Evolutionary conservation across 2,888 invertebrate species (phyloP).

Genomic region (Eudemis profundana): DNA sequence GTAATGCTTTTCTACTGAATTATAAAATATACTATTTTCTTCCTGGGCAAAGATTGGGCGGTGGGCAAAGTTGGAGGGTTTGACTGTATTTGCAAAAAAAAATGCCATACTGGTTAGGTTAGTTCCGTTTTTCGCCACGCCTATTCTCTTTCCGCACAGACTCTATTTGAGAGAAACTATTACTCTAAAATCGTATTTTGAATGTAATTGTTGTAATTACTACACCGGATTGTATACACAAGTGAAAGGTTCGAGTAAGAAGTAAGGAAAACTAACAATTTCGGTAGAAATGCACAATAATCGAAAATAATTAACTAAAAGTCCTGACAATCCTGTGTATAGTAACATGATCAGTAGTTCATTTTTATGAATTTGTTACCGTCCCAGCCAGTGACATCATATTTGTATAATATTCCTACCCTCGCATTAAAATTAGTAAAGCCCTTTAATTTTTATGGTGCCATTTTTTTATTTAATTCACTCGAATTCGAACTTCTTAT

Average conservation of each 20-base stretch:
- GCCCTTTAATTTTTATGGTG: conserved; percentile 47
- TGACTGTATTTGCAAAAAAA: too few relatives aligned
- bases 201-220: conserved; percentile 15
- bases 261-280: too few relatives aligned
- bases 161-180: too few relatives aligned
- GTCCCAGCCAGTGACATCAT: conserved; percentile 65
- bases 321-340: neutral
- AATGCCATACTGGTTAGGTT: too few relatives aligned
- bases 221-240: too few relatives aligned
- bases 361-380: conserved; percentile 21
- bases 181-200: neutral
- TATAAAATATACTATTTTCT: too few relatives aligned
- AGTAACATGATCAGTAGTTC: conserved; percentile 6
- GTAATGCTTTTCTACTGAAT: too few relatives aligned
- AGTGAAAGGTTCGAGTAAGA: too few relatives aligned
- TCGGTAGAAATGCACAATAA: neutral
- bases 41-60: too few relatives aligned
- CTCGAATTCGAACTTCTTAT: conserved; percentile 51
- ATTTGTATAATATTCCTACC: conserved; percentile 4
- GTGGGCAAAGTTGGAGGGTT: too few relatives aligned
- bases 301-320: neutral
- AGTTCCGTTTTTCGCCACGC: too few relatives aligned
- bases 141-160: too few relatives aligned
- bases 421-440: conserved; percentile 37
- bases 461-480: conserved; percentile 55